A percentile compares a stretch with the other conserved stretches of the same genome.
phyloP scores from a whole-genome alignment of 2,888 invertebrate genomes.

The Oscheius sp. region DNA sequence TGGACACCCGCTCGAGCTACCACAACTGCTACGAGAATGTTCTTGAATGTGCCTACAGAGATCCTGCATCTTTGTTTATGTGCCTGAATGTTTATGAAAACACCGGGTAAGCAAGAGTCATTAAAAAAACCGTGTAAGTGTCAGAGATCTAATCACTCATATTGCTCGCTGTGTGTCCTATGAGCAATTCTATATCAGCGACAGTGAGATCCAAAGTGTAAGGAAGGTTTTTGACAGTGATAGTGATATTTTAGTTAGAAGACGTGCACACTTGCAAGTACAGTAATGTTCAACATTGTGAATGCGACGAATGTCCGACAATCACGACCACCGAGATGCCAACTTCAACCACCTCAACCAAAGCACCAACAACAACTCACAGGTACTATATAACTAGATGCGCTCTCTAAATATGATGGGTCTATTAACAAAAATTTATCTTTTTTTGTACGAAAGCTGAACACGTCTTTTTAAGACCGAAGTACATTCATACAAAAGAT shows the following conservation, averaged over 20 bases:
- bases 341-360: conserved; percentile 8
- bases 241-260: conserved; percentile 35
- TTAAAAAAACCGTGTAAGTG: neutral
- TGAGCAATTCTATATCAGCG: conserved; percentile 50
- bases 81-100: conserved; percentile 57
- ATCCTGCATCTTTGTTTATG: conserved; percentile 57
- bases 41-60: conserved; percentile 61
- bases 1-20: conserved; percentile 57
- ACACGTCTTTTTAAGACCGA: too few relatives aligned
- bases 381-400: neutral
- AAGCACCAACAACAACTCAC: neutral
- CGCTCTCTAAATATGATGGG: too few relatives aligned
- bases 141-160: conserved; percentile 31
- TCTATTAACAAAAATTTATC: too few relatives aligned
- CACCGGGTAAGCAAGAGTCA: conserved; percentile 36
- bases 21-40: conserved; percentile 62
- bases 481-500: too few relatives aligned
- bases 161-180: conserved; percentile 54
- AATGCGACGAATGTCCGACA: conserved; percentile 51
- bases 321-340: conserved; percentile 38
- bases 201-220: conserved; percentile 38
- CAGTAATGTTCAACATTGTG: conserved; percentile 48
- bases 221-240: neutral
- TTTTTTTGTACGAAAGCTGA: too few relatives aligned
- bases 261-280: conserved; percentile 38